A percentile compares a stretch with the other conserved stretches of the same genome.
Evolutionary conservation across 2,888 invertebrate genomes (phyloP).

Genomic region (Callyntrura guangdongensis): DNA sequence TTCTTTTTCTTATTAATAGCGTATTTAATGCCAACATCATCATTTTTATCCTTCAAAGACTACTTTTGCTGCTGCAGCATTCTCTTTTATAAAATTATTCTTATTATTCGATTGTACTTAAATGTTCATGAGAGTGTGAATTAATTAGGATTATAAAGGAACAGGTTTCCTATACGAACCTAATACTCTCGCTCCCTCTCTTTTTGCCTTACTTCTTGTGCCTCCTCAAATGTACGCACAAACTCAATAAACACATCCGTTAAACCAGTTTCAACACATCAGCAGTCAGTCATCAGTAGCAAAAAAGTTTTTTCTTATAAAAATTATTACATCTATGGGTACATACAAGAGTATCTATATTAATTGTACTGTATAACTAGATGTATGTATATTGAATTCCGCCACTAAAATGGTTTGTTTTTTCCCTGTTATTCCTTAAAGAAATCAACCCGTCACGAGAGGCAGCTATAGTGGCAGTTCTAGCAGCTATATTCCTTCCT

Average conservation of each 20-base stretch:
- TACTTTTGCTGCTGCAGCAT: background rate
- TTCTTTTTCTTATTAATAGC: slow-evolving; percentile 37
- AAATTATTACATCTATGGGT: no score
- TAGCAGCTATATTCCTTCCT: background rate
- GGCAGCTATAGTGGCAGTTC: background rate
- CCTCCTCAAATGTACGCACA: slow-evolving; percentile 21
- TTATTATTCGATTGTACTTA: slow-evolving; percentile 79
- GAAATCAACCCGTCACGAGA: slow-evolving; percentile 56
- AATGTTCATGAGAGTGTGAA: slow-evolving; percentile 84
- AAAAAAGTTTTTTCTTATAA: slow-evolving; percentile 29
- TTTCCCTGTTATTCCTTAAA: slow-evolving; percentile 59
- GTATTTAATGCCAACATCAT: slow-evolving; percentile 50
- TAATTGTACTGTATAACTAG: background rate
- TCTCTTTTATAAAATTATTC: slow-evolving; percentile 35
- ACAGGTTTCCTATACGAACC: slow-evolving; percentile 81
- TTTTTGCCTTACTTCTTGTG: slow-evolving; percentile 42
- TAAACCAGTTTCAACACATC: slow-evolving; percentile 82
- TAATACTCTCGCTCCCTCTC: slow-evolving; percentile 22
- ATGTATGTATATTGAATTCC: background rate
- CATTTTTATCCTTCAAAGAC: slow-evolving; percentile 33
- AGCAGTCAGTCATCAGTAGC: slow-evolving; percentile 58
- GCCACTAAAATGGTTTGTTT: slow-evolving; percentile 58
- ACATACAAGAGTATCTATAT: no score
- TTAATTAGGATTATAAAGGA: slow-evolving; percentile 84
- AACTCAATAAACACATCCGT: slow-evolving; percentile 67